Base-by-base conservation (phyloP, 1,140 invertebrate species). In the Arctopsyche grandis region DNA sequence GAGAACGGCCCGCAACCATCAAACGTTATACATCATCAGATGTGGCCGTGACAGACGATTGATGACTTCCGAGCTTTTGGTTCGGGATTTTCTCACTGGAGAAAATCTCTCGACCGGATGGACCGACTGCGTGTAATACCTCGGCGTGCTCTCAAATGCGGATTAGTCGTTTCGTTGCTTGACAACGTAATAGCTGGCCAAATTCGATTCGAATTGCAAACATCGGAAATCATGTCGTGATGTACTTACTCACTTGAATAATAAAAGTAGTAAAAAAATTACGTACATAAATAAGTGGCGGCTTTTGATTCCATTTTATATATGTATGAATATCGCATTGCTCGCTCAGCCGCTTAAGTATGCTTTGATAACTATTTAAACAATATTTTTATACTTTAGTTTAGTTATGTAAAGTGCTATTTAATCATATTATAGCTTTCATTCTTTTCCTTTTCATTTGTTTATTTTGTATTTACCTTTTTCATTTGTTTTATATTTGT, bases 51-150 rank as follows among this genome's bases (percentile, higher is more conserved):
- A 78, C 77, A 71, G 48, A 70, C 77, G 69, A 78, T 78, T 78
- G 77, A 78, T 78, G 44, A 71, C 77, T 78, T 78, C 77, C 77
- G 48, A 71, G 69, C 77, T 66, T 46, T 38, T 38, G 29, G 29
- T 7, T 74, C 71, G 10, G 26, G 71, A 56, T 74, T 66, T 66
- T 66, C 63, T 66, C 63, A 66, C 63, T 14, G 63, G 21, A 12
- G 26, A 66, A 60, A 66, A 66, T 66, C 14, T 66, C 63, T 10
- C 12, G 16, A 52, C 48, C 48, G 48, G 48, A 52, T 52, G 63
- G 14, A 66, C 63, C 21, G 58, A 12, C 24, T 63, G 24, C 21
- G n/a, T n/a, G n/a, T n/a, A n/a, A n/a, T n/a, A n/a, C n/a, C 1
- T 16, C 56, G 56, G 16, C 4, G n/a, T 5, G 14, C 19, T 52